Evolutionary conservation across 2,888 invertebrate species (phyloP).

Genomic region (Bugulina stolonifera): DNA sequence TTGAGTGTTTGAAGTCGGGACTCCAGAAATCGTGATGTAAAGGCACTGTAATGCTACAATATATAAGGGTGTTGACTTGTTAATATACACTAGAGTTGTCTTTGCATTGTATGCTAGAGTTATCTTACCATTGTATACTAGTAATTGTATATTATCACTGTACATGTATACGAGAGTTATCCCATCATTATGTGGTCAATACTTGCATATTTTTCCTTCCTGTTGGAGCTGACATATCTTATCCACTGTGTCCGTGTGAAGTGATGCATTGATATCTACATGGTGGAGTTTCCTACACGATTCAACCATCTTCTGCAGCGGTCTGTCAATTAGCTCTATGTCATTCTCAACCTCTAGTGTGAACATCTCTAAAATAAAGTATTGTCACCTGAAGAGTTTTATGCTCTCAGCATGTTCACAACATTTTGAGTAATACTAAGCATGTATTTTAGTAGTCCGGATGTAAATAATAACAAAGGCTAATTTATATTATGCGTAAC

Average conservation of each 20-base stretch:
- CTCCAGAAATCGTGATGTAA: conserved; percentile 6
- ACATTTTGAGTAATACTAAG: no score
- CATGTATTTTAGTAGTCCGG: no score
- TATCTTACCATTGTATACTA: no score
- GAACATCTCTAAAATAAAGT: no score
- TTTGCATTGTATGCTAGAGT: no score
- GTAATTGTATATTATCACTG: no score
- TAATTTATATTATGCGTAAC: no score
- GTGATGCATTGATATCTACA: conserved; percentile 35
- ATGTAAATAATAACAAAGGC: no score
- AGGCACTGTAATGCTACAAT: background rate
- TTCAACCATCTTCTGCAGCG: conserved; percentile 32
- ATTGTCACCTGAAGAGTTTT: no score
- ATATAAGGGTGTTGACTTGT: no score
- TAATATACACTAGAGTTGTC: no score
- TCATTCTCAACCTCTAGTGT: conserved; percentile 38
- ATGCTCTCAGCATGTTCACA: no score
- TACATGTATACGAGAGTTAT: background rate
- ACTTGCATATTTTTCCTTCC: conserved; percentile 37
- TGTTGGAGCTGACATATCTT: conserved; percentile 34
- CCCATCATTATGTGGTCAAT: background rate
- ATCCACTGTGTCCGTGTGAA: conserved; percentile 34
- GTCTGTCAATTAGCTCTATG: conserved; percentile 35
- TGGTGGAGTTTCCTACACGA: conserved; percentile 34
- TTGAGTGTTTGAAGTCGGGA: background rate